Conservation (phyloP, 2,113 vertebrate species). For the Malurus alboscapulatus region DNA sequence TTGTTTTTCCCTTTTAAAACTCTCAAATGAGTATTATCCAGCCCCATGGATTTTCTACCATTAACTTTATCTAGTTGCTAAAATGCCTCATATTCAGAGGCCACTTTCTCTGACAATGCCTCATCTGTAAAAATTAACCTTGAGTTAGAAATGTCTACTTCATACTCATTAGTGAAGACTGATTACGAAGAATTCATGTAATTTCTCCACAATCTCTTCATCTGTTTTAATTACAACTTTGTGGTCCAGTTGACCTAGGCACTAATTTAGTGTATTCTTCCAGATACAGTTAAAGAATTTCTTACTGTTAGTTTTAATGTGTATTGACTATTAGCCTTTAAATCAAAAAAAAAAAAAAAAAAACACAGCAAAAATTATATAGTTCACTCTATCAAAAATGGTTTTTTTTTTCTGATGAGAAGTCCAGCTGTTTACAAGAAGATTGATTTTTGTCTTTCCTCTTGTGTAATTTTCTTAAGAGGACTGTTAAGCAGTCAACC, state of each 20-base stretch:
- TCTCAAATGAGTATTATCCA: conserved; percentile 28
- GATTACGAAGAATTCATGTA: conserved; percentile 52
- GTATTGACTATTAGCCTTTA: neutral
- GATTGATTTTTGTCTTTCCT: neutral
- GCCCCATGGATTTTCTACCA: conserved; percentile 47
- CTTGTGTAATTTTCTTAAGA: neutral
- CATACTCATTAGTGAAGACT: conserved; percentile 48
- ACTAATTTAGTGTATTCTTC: neutral
- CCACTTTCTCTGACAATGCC: conserved; percentile 23
- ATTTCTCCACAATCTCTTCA: conserved; percentile 38
- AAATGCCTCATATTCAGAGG: conserved; percentile 42
- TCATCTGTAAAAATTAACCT: conserved; percentile 60
- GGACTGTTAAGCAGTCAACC: neutral
- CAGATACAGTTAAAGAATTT: neutral
- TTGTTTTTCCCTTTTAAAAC: conserved; percentile 56
- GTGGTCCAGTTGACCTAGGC: conserved; percentile 30
- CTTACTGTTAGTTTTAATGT: neutral
- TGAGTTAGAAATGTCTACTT: conserved; percentile 37
- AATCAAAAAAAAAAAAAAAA: neutral
- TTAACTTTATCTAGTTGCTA: conserved; percentile 50
- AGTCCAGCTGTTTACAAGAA: neutral
- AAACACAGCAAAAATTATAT: neutral
- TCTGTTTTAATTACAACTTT: conserved; percentile 41
- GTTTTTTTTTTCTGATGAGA: neutral
- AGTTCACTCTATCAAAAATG: neutral